These are phyloP conservation scores for Sesia bembeciformis DNA, from an alignment of 2,888 invertebrate genomes.

Conservation along the genomic window DNA sequence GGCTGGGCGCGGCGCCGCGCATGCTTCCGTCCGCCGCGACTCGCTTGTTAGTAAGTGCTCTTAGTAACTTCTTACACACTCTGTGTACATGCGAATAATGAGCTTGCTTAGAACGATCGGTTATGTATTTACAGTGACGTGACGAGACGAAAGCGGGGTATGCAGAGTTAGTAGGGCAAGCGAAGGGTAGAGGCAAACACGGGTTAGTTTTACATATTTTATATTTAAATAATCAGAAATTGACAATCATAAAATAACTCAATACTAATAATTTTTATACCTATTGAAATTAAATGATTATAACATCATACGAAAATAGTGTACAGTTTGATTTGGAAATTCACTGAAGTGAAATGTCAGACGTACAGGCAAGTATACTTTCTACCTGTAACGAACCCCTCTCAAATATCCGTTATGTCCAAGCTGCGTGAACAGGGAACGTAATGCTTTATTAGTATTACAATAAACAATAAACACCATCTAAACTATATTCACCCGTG, in stretches of 20 bases:
- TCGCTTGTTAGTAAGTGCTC: too few relatives aligned
- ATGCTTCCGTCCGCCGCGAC: too few relatives aligned
- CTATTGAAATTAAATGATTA: constrained; percentile 32
- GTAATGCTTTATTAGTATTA: constrained; percentile 18
- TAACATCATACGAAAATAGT: background rate
- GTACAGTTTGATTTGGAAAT: background rate
- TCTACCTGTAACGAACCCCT: constrained; percentile 66
- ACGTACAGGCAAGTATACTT: constrained; percentile 7
- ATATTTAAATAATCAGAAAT: constrained; percentile 51
- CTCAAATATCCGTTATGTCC: constrained; percentile 64
- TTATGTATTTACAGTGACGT: background rate
- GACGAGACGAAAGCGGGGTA: background rate
- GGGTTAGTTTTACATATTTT: constrained; percentile 35
- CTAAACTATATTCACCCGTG: constrained; percentile 41
- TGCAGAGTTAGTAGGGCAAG: constrained; percentile 26
- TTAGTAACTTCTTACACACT: too few relatives aligned
- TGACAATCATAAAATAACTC: constrained; percentile 41
- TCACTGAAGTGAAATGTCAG: background rate
- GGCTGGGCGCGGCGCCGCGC: too few relatives aligned
- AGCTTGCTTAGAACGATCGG: too few relatives aligned
- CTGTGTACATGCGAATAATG: too few relatives aligned
- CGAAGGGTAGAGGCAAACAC: constrained; percentile 49
- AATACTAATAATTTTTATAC: constrained; percentile 51
- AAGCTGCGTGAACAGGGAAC: constrained; percentile 57
- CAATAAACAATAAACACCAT: constrained; percentile 44